These are phyloP conservation scores for Drosophila leontia DNA, from an alignment of 1,140 invertebrate species.

Conservation along the genomic window DNA sequence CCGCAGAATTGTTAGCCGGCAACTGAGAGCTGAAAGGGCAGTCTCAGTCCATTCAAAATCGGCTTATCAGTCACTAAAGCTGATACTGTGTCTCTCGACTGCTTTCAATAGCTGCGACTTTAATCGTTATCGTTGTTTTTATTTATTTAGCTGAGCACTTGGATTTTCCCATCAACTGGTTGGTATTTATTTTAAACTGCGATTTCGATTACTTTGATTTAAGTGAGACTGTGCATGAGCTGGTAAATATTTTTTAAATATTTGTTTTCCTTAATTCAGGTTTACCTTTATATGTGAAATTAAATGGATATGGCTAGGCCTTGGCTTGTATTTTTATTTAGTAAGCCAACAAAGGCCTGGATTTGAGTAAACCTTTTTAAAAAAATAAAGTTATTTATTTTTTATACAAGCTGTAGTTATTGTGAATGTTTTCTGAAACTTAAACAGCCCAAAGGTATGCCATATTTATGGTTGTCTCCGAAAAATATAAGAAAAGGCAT, in stretches of 20 bases:
- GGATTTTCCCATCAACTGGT: not conserved
- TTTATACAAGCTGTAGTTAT: too few species aligned
- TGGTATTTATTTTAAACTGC: not conserved
- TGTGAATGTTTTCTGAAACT: not conserved
- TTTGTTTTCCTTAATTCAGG: not conserved
- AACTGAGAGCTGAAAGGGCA: constrained; percentile 12
- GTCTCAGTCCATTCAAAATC: not conserved
- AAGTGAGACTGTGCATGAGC: not conserved
- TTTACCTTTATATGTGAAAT: too few species aligned
- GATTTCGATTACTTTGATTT: not conserved
- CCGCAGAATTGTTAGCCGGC: not conserved
- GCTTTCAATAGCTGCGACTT: not conserved
- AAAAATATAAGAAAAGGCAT: not conserved
- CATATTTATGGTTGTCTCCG: not conserved
- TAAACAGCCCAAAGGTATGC: not conserved
- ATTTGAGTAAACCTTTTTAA: not conserved
- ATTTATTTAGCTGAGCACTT: not conserved
- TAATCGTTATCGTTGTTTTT: constrained; percentile 17
- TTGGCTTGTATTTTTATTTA: not conserved
- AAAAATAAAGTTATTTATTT: not conserved
- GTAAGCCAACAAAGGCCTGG: not conserved
- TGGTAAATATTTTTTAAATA: not conserved
- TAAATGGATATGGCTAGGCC: too few species aligned
- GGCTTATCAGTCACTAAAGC: constrained; percentile 25
- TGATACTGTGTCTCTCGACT: constrained; percentile 25